These are phyloP conservation scores for Melanotaenia pygmaea DNA, from an alignment of 2,797 vertebrate genomes.

Conservation along the genomic window DNA sequence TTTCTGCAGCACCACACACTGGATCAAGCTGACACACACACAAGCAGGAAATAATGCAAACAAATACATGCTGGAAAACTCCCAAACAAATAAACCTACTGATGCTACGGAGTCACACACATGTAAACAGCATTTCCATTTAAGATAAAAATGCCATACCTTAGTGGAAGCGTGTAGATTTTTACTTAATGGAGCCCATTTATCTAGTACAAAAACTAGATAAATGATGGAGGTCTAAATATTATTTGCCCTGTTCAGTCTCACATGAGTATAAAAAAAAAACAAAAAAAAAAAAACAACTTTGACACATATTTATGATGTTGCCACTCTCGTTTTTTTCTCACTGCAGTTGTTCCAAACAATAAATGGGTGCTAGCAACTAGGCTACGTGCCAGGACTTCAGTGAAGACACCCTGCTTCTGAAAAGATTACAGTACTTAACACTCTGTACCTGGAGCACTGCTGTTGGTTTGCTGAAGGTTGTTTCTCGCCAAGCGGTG, in stretches of 20 bases:
- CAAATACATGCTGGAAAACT: constrained; percentile 17
- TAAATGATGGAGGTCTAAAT: not conserved
- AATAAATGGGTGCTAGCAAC: not conserved
- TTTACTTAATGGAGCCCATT: constrained; percentile 10
- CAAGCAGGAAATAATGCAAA: constrained; percentile 31
- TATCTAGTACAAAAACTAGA: not conserved
- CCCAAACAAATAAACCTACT: constrained; percentile 34
- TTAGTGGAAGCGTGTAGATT: not conserved
- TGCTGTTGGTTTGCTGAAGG: not conserved
- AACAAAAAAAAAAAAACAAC: not conserved
- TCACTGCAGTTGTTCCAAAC: too few species aligned
- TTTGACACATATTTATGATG: not conserved
- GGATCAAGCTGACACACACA: constrained; percentile 9
- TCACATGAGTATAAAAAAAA: not conserved
- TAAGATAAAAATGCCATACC: constrained; percentile 5
- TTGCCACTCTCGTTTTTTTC: not conserved
- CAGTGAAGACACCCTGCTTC: not conserved
- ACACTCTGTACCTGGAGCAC: not conserved
- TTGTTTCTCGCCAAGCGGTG: not conserved
- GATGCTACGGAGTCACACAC: constrained; percentile 21
- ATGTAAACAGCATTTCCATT: constrained; percentile 12
- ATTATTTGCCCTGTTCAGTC: not conserved
- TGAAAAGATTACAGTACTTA: not conserved
- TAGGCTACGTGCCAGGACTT: not conserved
- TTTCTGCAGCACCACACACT: constrained; percentile 44